A percentile compares a stretch with the other conserved stretches of the same genome.
Conservation (phyloP, 1,140 invertebrate genomes). For the Orussus abietinus region DNA sequence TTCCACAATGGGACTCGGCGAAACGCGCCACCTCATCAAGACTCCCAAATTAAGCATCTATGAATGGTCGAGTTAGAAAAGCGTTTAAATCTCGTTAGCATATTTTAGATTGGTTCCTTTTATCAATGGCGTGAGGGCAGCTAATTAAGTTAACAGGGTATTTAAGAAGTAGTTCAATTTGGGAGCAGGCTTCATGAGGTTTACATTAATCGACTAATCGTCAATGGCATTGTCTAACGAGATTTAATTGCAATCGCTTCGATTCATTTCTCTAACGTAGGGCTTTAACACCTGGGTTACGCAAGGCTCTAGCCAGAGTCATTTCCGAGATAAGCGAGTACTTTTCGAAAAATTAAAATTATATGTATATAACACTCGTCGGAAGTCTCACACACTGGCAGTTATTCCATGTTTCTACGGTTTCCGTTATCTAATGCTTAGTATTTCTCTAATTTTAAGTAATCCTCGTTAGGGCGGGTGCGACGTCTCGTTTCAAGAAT, state of each 20-base stretch:
- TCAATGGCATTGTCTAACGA: constrained; percentile 46
- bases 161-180: constrained; percentile 34
- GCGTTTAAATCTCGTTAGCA: constrained; percentile 55
- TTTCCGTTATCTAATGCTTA: too few relatives aligned
- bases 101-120: constrained; percentile 11
- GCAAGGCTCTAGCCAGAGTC: not conserved
- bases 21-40: constrained; percentile 54
- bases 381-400: too few relatives aligned
- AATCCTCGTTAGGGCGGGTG: too few relatives aligned
- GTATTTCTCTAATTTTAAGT: too few relatives aligned
- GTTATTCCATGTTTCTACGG: too few relatives aligned
- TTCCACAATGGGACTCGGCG: too few relatives aligned
- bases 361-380: too few relatives aligned
- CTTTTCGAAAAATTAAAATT: not conserved
- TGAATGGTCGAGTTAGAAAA: constrained; percentile 38
- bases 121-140: not conserved
- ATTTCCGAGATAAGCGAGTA: not conserved
- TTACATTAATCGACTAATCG: constrained; percentile 32
- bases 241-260: constrained; percentile 53
- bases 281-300: not conserved
- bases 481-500: too few relatives aligned
- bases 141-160: not conserved
- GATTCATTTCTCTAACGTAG: not conserved
- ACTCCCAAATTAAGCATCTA: constrained; percentile 54
- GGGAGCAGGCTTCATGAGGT: constrained; percentile 52